A percentile compares a stretch with the other conserved stretches of the same genome.
phyloP scores from a whole-genome alignment of 2,888 invertebrate genomes.

The Harpagoxenus sublaevis region DNA sequence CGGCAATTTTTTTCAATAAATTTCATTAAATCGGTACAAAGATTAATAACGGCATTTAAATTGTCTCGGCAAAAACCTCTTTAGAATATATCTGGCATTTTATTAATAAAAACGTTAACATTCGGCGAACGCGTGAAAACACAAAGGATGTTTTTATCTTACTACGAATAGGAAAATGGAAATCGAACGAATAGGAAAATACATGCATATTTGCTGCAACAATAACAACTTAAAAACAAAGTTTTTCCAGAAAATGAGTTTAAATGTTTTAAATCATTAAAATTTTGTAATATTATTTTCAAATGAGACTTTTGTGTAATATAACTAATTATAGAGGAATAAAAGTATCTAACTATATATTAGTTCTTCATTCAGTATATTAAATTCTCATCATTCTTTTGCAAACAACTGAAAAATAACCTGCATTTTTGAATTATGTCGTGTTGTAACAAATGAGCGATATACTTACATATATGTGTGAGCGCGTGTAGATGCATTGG shows the following conservation, averaged over 20 bases:
- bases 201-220: not conserved
- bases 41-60: not conserved
- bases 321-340: no score
- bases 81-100: not conserved
- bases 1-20: not conserved
- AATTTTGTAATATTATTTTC: not conserved
- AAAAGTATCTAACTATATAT: not conserved
- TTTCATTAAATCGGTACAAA: not conserved
- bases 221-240: not conserved
- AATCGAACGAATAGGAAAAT: not conserved
- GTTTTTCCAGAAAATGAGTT: not conserved
- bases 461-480: not conserved
- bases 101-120: not conserved
- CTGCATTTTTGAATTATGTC: no score
- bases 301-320: no score
- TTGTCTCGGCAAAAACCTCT: not conserved
- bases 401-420: not conserved
- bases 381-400: not conserved
- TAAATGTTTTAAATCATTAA: not conserved
- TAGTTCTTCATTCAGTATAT: not conserved
- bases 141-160: not conserved
- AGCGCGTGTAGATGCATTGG: not conserved
- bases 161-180: not conserved
- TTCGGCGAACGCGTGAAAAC: not conserved
- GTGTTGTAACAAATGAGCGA: no score